Evolutionary conservation across 2,888 invertebrate genomes (phyloP).

Genomic region (Cinara cedri): DNA sequence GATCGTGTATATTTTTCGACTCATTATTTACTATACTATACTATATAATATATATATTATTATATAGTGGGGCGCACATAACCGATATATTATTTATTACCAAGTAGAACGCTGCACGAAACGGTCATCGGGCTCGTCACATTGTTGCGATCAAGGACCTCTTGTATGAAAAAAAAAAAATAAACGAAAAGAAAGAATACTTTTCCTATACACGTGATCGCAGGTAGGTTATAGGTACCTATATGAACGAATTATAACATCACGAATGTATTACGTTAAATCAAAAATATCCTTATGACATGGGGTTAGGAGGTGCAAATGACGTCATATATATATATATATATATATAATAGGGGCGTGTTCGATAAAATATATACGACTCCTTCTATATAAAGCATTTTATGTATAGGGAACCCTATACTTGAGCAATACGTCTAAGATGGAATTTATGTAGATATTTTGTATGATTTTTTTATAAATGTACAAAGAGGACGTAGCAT

Average conservation of each 20-base stretch:
- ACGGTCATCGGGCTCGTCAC: conserved; percentile 50
- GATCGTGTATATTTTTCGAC: conserved; percentile 55
- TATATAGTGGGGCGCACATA: conserved; percentile 18
- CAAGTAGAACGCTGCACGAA: conserved; percentile 39
- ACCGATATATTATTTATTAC: conserved; percentile 55
- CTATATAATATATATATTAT: neutral
- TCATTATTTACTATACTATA: conserved; percentile 36
- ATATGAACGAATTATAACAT: conserved; percentile 16
- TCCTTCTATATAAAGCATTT: neutral
- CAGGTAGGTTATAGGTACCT: no score
- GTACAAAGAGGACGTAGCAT: no score
- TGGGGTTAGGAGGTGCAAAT: conserved; percentile 44
- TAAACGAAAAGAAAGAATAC: conserved; percentile 7
- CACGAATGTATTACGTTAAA: conserved; percentile 43
- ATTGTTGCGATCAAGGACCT: conserved; percentile 51
- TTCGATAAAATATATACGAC: neutral
- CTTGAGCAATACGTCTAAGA: conserved; percentile 14
- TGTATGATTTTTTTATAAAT: no score
- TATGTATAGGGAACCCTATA: neutral
- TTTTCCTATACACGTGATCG: conserved; percentile 4
- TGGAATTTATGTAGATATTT: no score
- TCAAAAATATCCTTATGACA: conserved; percentile 12
- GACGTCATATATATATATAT: conserved; percentile 7
- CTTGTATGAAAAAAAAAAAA: neutral
- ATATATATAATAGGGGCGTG: neutral